Conservation (phyloP, 1,140 invertebrate species). For the Bombus superbus region DNA sequence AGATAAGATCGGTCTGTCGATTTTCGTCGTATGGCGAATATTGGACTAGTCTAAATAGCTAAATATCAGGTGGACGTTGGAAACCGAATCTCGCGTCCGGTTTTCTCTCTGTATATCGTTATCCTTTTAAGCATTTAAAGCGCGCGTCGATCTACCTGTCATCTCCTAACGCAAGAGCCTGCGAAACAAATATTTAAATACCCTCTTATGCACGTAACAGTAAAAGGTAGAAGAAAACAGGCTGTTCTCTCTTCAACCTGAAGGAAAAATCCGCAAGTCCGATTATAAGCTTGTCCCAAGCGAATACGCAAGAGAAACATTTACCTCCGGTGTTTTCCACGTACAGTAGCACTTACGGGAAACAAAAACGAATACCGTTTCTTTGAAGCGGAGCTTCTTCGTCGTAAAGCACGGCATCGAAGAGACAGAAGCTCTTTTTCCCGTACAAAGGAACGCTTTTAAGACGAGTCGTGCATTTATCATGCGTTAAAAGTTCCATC, state of each 20-base stretch:
- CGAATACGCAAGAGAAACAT: conserved; percentile 1
- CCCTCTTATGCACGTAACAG: background rate
- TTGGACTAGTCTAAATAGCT: conserved; percentile 55
- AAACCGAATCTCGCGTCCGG: conserved; percentile 10
- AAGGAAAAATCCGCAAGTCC: background rate
- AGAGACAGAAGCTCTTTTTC: background rate
- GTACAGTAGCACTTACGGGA: conserved; percentile 1
- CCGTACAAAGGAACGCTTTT: background rate
- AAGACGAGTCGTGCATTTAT: conserved; percentile 23
- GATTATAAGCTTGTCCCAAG: background rate
- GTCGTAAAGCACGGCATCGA: background rate
- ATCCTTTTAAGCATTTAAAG: background rate
- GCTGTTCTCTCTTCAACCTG: background rate
- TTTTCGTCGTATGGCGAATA: conserved; percentile 55
- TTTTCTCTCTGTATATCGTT: background rate
- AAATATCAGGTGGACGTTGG: conserved; percentile 75
- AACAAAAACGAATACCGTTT: background rate
- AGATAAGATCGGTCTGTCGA: conserved; percentile 75
- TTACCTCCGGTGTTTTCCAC: background rate
- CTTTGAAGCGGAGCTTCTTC: background rate
- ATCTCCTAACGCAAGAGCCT: background rate
- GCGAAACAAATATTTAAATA: background rate
- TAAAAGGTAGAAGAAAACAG: too few relatives aligned
- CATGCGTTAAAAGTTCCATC: conserved; percentile 17
- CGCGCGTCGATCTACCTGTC: background rate